Evolutionary conservation across 2,797 vertebrate genomes (phyloP).

Genomic region (Alauda arvensis): DNA sequence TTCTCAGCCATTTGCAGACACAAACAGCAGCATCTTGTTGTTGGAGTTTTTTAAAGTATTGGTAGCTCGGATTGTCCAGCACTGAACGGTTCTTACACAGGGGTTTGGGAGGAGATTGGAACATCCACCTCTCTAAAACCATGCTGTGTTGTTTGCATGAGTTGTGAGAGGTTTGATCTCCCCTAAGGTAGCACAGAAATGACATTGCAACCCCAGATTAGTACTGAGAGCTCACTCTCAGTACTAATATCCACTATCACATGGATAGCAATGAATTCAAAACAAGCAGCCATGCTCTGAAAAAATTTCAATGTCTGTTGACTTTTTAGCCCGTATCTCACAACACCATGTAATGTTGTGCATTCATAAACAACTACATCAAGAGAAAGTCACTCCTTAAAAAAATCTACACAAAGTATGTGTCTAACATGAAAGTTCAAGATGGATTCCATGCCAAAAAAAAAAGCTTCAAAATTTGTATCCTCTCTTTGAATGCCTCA

Average conservation of each 20-base stretch:
- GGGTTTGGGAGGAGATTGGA: background rate
- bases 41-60: background rate
- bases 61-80: background rate
- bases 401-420: background rate
- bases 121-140: background rate
- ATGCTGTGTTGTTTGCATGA: background rate
- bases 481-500: background rate
- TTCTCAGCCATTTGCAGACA: background rate
- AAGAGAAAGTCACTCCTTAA: background rate
- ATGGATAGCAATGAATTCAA: background rate
- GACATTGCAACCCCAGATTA: background rate
- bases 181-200: background rate
- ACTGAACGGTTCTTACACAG: background rate
- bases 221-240: background rate
- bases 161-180: background rate
- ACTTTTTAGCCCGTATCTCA: background rate
- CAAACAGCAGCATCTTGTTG: background rate
- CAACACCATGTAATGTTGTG: background rate
- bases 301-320: background rate
- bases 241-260: too few species aligned
- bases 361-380: background rate
- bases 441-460: background rate
- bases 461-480: constrained; percentile 6
- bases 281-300: background rate
- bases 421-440: background rate